Percentiles rank a stretch among this genome's conserved stretches.
Evolutionary conservation across 2,888 invertebrate genomes (phyloP).

Genomic region (Cephus nigrinus): DNA sequence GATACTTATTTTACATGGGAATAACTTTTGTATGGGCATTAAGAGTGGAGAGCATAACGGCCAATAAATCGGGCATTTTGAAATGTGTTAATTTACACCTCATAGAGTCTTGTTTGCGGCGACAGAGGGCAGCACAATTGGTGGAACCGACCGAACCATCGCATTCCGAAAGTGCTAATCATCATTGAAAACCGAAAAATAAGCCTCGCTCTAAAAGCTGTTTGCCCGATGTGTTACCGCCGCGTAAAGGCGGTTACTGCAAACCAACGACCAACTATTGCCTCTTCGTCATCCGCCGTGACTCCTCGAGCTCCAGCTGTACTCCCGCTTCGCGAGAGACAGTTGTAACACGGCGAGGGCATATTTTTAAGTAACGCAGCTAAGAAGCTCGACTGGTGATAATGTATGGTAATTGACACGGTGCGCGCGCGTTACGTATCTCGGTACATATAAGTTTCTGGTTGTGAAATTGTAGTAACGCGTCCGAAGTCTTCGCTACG

Average conservation of each 20-base stretch:
- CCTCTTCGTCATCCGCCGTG: not conserved
- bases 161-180: slow-evolving; percentile 55
- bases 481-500: slow-evolving; percentile 1
- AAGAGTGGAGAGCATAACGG: not conserved
- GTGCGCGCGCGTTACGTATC: slow-evolving; percentile 41
- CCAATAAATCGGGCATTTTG: slow-evolving; percentile 29
- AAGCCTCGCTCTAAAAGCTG: slow-evolving; percentile 57
- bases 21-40: not conserved
- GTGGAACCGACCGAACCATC: slow-evolving; percentile 24
- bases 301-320: slow-evolving; percentile 14
- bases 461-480: slow-evolving; percentile 4
- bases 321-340: slow-evolving; percentile 1
- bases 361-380: slow-evolving; percentile 34
- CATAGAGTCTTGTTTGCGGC: slow-evolving; percentile 40
- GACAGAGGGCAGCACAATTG: slow-evolving; percentile 29
- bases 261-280: slow-evolving; percentile 1
- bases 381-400: slow-evolving; percentile 49
- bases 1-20: not conserved
- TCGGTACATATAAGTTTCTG: slow-evolving; percentile 11
- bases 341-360: slow-evolving; percentile 10
- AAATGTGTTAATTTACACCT: slow-evolving; percentile 52
- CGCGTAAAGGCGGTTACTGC: slow-evolving; percentile 21
- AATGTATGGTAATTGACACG: slow-evolving; percentile 60
- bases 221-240: slow-evolving; percentile 56
- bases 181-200: slow-evolving; percentile 59